Percentiles rank a stretch among this genome's conserved stretches.
Conservation (phyloP, 2,888 invertebrate species). For the Trichopoda pennipes region DNA sequence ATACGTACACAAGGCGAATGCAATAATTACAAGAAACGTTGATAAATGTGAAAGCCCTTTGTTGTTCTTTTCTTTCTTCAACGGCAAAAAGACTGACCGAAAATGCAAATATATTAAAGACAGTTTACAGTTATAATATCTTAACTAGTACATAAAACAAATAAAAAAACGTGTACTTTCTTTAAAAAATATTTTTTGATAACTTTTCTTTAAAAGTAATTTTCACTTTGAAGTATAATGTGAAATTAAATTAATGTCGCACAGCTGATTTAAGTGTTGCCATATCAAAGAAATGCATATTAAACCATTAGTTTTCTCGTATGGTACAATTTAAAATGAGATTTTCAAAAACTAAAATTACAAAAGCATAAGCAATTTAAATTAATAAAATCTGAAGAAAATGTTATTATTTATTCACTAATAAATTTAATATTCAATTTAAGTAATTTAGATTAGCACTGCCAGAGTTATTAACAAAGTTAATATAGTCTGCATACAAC, state of each 20-base stretch:
- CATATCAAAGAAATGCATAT: not conserved
- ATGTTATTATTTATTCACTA: too few species aligned
- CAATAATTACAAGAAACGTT: conserved; percentile 7
- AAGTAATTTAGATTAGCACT: too few species aligned
- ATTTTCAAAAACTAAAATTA: too few species aligned
- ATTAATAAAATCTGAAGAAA: too few species aligned
- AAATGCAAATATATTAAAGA: conserved; percentile 11
- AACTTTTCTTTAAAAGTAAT: conserved; percentile 19
- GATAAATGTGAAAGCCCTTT: conserved; percentile 27
- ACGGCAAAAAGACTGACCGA: conserved; percentile 27
- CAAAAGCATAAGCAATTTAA: too few species aligned
- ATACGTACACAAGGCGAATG: conserved; percentile 24
- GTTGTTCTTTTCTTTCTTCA: not conserved
- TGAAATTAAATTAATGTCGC: conserved; percentile 17
- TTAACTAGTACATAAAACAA: conserved; percentile 37
- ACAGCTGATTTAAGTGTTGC: conserved; percentile 36
- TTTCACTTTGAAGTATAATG: conserved; percentile 19
- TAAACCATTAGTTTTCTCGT: too few species aligned
- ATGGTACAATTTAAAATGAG: too few species aligned
- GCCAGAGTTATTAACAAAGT: too few species aligned
- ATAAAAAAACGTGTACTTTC: not conserved
- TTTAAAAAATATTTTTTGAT: conserved; percentile 1
- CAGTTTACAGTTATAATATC: conserved; percentile 5
- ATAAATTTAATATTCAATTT: too few species aligned
- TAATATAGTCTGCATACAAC: conserved; percentile 37